Base-by-base conservation (phyloP, 2,113 vertebrate species). In the Muntiacus muntjak region DNA sequence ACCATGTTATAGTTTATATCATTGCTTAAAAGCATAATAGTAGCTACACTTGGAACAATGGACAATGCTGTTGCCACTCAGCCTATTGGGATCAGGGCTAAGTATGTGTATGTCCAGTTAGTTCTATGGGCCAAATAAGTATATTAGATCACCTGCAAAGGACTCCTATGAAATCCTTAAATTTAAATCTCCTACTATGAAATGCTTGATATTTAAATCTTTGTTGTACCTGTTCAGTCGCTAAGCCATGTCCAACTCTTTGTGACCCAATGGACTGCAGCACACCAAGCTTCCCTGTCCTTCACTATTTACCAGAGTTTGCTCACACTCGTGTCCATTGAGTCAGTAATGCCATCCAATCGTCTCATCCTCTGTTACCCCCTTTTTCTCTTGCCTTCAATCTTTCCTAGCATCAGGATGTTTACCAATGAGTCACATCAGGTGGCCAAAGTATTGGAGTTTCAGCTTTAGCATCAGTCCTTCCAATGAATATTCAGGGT, bases 121-220 rank as follows among this genome's bases (percentile, higher is more conserved):
- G 84, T 95, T 95, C 40, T 52, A 45, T 67, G 92, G 85, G 87
- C 64, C 33, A 67, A 64, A 88, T 58, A 95, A 93, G 40, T 78
- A 76, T 47, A 67, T 67, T 30, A 89, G 76, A 85, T 67, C 55
- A 57, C 52, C 26, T 25, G 14, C 88, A 8, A 96, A 15, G 15
- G 30, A 19, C 62, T 94, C 15, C 81, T 62, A 33, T 54, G 54
- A 98, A 83, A 82, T 17, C 11, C 8, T 28, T 45, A 47, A 52
- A 54, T 28, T 81, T 87, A 74, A 74, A 74, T 74, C 3, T 74
- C 16, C n/a, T 71, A 23, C n/a, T 23, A 40, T 71, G 54, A 98
- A 86, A 85, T 28, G 16, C 16, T 25, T 45, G 40, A 52, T 84
- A 47, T 21, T 81, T 92, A 74, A 74, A 43, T 60, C 26, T 60